Percentiles rank a stretch among this genome's conserved stretches.
These are phyloP conservation scores for Mythimna lalbum DNA, from an alignment of 2,888 invertebrate genomes.

Conservation along the genomic window DNA sequence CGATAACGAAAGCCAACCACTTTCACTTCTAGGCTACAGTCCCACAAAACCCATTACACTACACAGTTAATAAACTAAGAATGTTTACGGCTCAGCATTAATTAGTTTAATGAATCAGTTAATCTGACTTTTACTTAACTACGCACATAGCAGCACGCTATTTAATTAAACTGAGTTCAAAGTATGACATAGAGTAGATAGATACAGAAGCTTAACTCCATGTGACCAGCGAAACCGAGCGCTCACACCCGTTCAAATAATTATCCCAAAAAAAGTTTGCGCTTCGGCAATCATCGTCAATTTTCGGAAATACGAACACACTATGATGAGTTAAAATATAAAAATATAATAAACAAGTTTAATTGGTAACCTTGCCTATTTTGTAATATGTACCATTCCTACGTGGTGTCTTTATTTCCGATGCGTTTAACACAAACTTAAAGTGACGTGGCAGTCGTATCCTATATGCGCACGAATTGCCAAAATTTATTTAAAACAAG, in stretches of 20 bases:
- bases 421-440: too few species aligned
- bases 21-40: neutral
- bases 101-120: constrained; percentile 55
- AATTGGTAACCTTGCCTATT: too few species aligned
- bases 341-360: too few species aligned
- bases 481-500: too few species aligned
- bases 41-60: neutral
- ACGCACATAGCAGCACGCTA: constrained; percentile 41
- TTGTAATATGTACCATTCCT: too few species aligned
- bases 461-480: too few species aligned
- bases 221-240: neutral
- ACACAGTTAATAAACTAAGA: constrained; percentile 33
- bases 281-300: neutral
- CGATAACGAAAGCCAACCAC: neutral
- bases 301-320: too few species aligned
- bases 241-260: too few species aligned
- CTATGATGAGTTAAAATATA: too few species aligned
- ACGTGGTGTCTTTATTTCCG: too few species aligned
- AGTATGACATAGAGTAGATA: constrained; percentile 12
- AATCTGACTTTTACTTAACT: constrained; percentile 53
- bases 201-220: neutral
- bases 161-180: constrained; percentile 43
- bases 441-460: too few species aligned
- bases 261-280: too few species aligned
- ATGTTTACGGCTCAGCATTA: constrained; percentile 36